These are phyloP conservation scores for Drosophila mimica DNA, from an alignment of 2,888 invertebrate species.

Conservation along the genomic window DNA sequence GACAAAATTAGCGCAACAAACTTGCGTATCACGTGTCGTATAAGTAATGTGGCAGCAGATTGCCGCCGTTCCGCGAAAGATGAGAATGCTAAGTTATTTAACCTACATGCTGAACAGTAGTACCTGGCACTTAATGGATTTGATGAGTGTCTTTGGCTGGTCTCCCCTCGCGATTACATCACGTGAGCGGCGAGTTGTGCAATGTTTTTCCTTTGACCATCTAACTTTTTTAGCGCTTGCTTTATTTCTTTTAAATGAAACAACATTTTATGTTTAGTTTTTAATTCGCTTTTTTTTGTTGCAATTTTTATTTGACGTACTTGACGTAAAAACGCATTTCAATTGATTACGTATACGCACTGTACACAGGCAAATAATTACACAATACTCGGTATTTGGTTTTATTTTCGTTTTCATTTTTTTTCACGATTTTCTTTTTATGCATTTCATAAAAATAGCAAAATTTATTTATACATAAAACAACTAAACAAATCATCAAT, in stretches of 20 bases:
- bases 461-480: constrained; percentile 54
- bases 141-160: constrained; percentile 13
- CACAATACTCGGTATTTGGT: constrained; percentile 62
- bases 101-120: constrained; percentile 47
- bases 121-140: constrained; percentile 55
- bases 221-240: neutral
- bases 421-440: constrained; percentile 19
- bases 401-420: constrained; percentile 35
- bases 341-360: constrained; percentile 58
- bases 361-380: constrained; percentile 59
- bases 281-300: constrained; percentile 21
- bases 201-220: constrained; percentile 1
- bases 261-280: constrained; percentile 15
- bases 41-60: constrained; percentile 53
- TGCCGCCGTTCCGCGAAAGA: constrained; percentile 19
- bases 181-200: constrained; percentile 54
- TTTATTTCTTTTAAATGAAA: constrained; percentile 1
- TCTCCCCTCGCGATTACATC: constrained; percentile 50
- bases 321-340: constrained; percentile 23
- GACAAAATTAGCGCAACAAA: constrained; percentile 71
- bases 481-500: constrained; percentile 46
- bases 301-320: constrained; percentile 54
- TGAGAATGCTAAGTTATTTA: constrained; percentile 62
- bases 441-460: constrained; percentile 44
- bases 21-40: constrained; percentile 57